phyloP scores from a whole-genome alignment of 37 sponge, comb jelly and placozoan species.

The Cliona cf. orientalis region DNA sequence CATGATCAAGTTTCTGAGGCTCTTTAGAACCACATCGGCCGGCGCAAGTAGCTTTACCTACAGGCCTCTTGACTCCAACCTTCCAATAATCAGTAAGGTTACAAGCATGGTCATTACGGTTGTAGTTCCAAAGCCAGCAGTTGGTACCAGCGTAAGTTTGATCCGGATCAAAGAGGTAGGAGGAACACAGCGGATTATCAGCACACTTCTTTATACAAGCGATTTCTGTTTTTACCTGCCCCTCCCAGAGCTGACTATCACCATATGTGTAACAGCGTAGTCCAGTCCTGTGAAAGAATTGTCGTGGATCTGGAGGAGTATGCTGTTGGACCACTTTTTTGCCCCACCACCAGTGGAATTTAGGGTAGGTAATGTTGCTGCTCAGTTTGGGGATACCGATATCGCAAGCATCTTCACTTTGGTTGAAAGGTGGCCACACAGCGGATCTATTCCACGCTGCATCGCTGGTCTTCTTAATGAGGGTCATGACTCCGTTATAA shows the following conservation, averaged over 20 bases:
- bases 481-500: neutral
- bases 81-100: conserved; percentile 22
- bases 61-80: conserved; percentile 33
- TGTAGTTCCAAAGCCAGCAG: conserved; percentile 34
- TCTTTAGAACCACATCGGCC: conserved; percentile 6
- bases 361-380: neutral
- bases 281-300: conserved; percentile 10
- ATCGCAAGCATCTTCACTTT: conserved; percentile 14
- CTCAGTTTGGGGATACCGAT: neutral
- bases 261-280: conserved; percentile 5
- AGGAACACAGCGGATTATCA: neutral
- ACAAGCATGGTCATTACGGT: conserved; percentile 17
- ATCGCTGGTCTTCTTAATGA: conserved; percentile 27
- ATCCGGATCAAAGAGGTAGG: conserved; percentile 18
- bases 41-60: conserved; percentile 13
- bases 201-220: conserved; percentile 17
- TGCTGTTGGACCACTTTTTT: neutral
- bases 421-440: conserved; percentile 43
- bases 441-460: conserved; percentile 36
- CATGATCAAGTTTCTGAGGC: neutral
- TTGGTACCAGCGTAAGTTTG: neutral
- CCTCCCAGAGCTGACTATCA: conserved; percentile 10
- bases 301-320: conserved; percentile 32
- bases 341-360: conserved; percentile 35
- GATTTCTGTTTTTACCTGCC: neutral